Conservation (phyloP, 1,140 invertebrate genomes). For the Leptoteleia sp. region DNA sequence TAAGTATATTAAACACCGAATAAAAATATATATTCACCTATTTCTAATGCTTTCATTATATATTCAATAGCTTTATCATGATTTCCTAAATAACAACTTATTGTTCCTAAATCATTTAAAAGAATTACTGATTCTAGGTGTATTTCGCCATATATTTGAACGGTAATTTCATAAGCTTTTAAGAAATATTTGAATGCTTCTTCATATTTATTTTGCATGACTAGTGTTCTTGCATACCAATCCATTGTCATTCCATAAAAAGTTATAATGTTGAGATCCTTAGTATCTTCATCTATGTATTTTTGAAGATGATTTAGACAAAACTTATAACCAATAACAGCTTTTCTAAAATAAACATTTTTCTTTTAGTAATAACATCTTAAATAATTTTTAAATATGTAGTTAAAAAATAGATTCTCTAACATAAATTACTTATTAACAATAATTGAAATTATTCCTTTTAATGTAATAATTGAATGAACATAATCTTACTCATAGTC, state of each 20-base stretch:
- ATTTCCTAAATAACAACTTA: constrained; percentile 85
- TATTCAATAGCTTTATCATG: constrained; percentile 86
- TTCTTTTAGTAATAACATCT: too few relatives aligned
- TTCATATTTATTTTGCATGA: constrained; percentile 84
- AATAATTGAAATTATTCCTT: too few relatives aligned
- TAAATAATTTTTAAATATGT: too few relatives aligned
- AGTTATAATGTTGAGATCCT: constrained; percentile 83
- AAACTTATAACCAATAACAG: constrained; percentile 88
- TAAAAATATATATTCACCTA: constrained; percentile 83
- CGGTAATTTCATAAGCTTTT: constrained; percentile 86
- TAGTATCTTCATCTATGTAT: constrained; percentile 80
- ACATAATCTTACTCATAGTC: constrained; percentile 82
- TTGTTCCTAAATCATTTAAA: constrained; percentile 92
- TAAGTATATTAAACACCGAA: too few relatives aligned
- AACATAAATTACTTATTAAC: too few relatives aligned
- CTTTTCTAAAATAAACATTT: constrained; percentile 82
- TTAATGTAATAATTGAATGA: too few relatives aligned
- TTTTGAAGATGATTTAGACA: constrained; percentile 86
- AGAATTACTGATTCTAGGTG: constrained; percentile 89
- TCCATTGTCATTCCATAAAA: constrained; percentile 88
- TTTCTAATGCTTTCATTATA: constrained; percentile 86
- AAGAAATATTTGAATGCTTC: constrained; percentile 86
- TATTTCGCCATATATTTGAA: constrained; percentile 84
- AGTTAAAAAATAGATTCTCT: too few relatives aligned
- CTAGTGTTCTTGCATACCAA: constrained; percentile 90